Percentiles rank a stretch among this genome's conserved stretches.
Evolutionary conservation across 2,797 vertebrate species (phyloP).

Genomic region (Syngnathus acus): DNA sequence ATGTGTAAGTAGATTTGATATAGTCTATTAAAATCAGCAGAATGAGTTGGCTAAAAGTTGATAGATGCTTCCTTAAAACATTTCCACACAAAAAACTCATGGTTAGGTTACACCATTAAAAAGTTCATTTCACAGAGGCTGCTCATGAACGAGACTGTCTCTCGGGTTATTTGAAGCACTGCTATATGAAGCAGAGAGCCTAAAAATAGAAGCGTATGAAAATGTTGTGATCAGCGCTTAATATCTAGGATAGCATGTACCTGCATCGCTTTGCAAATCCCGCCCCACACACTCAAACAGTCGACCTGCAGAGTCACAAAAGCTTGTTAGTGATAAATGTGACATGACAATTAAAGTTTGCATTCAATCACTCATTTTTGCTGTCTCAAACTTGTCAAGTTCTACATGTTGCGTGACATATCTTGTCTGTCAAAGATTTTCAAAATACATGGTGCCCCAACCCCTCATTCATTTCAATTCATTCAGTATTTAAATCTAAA

Average conservation of each 20-base stretch:
- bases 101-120: not conserved
- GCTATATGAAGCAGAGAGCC: too few relatives aligned
- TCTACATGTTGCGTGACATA: not conserved
- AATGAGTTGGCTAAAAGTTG: not conserved
- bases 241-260: not conserved
- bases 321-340: not conserved
- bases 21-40: not conserved
- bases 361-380: not conserved
- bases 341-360: not conserved
- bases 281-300: not conserved
- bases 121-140: conserved; percentile 3
- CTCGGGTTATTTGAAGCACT: not conserved
- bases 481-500: too few relatives aligned
- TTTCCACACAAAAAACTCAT: not conserved
- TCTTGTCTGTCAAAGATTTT: not conserved
- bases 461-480: too few relatives aligned
- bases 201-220: conserved; percentile 5
- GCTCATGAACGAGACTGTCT: not conserved
- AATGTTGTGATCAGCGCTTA: not conserved
- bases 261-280: not conserved
- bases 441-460: too few relatives aligned
- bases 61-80: not conserved
- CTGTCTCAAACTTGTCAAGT: not conserved
- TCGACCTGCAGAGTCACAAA: conserved; percentile 10
- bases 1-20: too few relatives aligned